These are phyloP conservation scores for Corythoichthys haematopterus DNA, from an alignment of 2,113 vertebrate species.

Conservation along the genomic window DNA sequence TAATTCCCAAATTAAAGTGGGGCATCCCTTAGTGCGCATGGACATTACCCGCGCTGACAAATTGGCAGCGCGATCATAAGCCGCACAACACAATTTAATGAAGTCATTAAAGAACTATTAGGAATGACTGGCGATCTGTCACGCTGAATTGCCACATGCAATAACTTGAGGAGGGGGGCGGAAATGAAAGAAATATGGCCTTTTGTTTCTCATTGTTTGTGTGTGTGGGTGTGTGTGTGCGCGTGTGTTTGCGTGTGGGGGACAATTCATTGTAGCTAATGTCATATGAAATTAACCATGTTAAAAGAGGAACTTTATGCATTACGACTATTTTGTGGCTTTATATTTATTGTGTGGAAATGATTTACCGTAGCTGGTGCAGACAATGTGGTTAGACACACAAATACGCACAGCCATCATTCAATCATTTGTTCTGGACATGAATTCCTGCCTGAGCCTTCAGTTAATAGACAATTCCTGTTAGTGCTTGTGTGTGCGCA, in stretches of 20 bases:
- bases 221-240: neutral
- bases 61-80: constrained; percentile 78
- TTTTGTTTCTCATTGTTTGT: constrained; percentile 17
- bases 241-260: neutral
- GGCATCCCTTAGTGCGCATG: constrained; percentile 61
- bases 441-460: constrained; percentile 41
- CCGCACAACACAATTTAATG: constrained; percentile 84
- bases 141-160: constrained; percentile 70
- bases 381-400: constrained; percentile 7
- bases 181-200: constrained; percentile 50
- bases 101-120: constrained; percentile 74
- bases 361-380: constrained; percentile 43
- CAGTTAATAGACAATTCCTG: constrained; percentile 57
- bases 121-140: constrained; percentile 63
- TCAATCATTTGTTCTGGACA: constrained; percentile 43
- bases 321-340: constrained; percentile 43
- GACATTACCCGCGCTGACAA: constrained; percentile 78
- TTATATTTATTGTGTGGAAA: constrained; percentile 41
- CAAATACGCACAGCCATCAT: constrained; percentile 23
- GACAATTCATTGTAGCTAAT: neutral
- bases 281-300: neutral
- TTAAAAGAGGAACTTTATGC: constrained; percentile 10
- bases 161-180: constrained; percentile 39
- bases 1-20: constrained; percentile 74
- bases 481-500: constrained; percentile 28